A percentile compares a stretch with the other conserved stretches of the same genome.
Evolutionary conservation across 2,797 vertebrate species (phyloP).

Genomic region (Muscicapa comitata): DNA sequence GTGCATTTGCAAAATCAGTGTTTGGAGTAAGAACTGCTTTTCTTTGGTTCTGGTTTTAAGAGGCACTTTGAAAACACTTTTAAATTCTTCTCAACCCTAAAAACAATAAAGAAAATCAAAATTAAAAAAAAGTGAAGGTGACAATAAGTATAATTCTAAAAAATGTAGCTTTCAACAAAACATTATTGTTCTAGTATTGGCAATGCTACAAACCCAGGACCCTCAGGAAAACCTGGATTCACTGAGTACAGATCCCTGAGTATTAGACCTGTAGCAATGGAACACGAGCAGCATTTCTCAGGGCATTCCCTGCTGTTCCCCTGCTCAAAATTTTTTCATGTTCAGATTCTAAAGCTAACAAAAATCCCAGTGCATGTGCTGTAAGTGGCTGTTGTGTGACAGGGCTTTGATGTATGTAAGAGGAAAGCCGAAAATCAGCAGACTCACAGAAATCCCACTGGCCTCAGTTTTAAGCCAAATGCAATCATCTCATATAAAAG

Average conservation of each 20-base stretch:
- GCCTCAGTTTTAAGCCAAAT: background rate
- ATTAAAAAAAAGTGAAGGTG: background rate
- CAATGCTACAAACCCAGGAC: background rate
- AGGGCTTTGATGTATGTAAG: background rate
- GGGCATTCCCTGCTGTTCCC: background rate
- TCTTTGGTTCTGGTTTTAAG: background rate
- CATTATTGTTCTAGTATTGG: fast-evolving
- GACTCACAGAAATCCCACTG: background rate
- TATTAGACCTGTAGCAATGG: background rate
- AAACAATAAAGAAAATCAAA: background rate
- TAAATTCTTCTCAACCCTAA: background rate
- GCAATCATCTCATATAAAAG: background rate
- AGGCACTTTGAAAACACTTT: background rate
- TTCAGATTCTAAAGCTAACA: background rate
- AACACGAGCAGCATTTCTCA: background rate
- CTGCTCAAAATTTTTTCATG: background rate
- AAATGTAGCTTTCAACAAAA: background rate
- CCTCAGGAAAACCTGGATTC: background rate
- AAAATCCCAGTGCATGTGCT: background rate
- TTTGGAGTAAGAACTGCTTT: background rate
- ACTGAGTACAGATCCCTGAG: background rate
- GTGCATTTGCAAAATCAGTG: background rate
- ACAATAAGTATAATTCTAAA: background rate
- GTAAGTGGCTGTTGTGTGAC: background rate
- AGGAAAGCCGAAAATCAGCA: background rate